Evolutionary conservation across 1,140 invertebrate species (phyloP).

Genomic region (Streblospio benedicti): DNA sequence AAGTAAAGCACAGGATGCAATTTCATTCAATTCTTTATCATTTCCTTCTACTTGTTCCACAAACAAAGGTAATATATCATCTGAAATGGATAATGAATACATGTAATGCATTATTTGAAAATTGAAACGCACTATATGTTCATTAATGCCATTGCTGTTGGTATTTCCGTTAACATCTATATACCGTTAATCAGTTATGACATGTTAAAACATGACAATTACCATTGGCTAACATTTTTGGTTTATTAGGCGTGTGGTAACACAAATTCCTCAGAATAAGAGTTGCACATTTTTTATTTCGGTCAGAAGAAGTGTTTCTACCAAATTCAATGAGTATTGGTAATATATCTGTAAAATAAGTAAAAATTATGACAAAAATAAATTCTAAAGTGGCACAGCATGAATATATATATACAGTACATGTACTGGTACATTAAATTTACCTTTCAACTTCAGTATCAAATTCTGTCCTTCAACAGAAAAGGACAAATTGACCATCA

Average conservation of each 20-base stretch:
- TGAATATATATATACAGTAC: not conserved
- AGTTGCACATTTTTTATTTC: conserved; percentile 27
- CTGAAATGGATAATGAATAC: conserved; percentile 19
- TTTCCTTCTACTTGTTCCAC: conserved; percentile 27
- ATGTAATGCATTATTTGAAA: no score
- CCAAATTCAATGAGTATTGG: conserved; percentile 37
- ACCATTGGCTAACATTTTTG: conserved; percentile 42
- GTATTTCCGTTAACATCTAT: not conserved
- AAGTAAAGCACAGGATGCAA: conserved; percentile 35
- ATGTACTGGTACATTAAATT: not conserved
- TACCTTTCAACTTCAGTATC: conserved; percentile 40
- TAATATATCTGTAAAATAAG: conserved; percentile 26
- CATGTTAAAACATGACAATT: not conserved
- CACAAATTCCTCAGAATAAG: conserved; percentile 41
- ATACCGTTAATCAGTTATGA: not conserved
- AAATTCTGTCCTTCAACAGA: conserved; percentile 44
- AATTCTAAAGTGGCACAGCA: not conserved
- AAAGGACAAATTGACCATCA: conserved; percentile 39
- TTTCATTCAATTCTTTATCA: conserved; percentile 19
- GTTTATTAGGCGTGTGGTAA: conserved; percentile 41
- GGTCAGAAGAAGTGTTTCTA: conserved; percentile 22
- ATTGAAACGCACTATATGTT: not conserved
- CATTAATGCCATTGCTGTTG: not conserved
- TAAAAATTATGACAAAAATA: not conserved
- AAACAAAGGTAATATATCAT: conserved; percentile 32